These are phyloP conservation scores for Cettia cetti DNA, from an alignment of 2,113 vertebrate species.

Conservation along the genomic window DNA sequence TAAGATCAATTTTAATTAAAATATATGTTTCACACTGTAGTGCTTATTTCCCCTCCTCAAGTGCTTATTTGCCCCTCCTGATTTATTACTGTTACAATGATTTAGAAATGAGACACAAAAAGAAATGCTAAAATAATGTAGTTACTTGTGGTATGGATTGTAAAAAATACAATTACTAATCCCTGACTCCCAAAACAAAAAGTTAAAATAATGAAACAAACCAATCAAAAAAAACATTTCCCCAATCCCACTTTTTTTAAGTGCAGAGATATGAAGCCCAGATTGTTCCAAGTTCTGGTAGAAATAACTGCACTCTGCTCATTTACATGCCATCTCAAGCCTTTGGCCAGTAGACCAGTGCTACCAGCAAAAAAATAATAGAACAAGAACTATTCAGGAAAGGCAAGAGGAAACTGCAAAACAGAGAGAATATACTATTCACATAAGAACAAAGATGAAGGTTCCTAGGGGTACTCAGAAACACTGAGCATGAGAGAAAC, in stretches of 20 bases:
- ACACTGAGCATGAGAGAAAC: neutral
- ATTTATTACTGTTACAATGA: neutral
- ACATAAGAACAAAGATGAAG: neutral
- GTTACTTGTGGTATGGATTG: neutral
- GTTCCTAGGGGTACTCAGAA: neutral
- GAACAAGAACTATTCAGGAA: neutral
- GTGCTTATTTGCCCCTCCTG: neutral
- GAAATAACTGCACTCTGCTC: neutral
- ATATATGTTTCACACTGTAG: neutral
- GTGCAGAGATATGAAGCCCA: neutral
- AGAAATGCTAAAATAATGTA: neutral
- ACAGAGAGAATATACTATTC: neutral
- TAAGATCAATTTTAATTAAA: neutral
- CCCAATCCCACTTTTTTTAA: neutral
- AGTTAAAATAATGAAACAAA: neutral
- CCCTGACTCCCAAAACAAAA: neutral
- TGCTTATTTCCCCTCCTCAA: neutral
- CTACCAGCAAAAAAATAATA: neutral
- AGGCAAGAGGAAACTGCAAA: neutral
- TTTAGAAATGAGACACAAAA: neutral
- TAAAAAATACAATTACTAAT: neutral
- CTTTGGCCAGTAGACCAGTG: neutral
- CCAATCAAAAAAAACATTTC: rapidly evolving
- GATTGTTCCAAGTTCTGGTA: neutral
- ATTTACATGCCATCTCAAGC: neutral